Base-by-base conservation (phyloP, 2,113 vertebrate genomes). In the Terrapene triunguis region DNA sequence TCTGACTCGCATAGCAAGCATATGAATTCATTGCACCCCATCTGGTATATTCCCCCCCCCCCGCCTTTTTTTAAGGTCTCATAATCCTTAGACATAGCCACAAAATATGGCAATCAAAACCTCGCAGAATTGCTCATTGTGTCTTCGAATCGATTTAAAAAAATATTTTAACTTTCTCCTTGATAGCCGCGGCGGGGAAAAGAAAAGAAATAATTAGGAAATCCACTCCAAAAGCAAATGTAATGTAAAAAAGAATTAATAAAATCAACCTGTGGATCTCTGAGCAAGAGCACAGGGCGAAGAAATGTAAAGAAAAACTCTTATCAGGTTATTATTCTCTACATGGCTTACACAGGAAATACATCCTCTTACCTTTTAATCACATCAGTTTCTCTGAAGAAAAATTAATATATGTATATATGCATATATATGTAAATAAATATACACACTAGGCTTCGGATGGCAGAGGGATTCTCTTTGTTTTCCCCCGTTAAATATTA, bases 21-120 rank as follows among this genome's bases (percentile, higher is more conserved):
- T 89, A 86, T 81, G 97, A 97, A 97, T 98, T 89, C 93, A 90
- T 91, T 95, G 80, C 38, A 96, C 80, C 96, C 97, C 98, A 98
- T 98, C 98, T 98, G 98, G 89, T 95, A 59, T 72, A 79, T 80
- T 57, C 19, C 74, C 35, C 53, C 51, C n/a, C 69, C 89, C 1
- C 4, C 47, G n/a, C 80, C 85, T 91, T 82, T 55, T 47, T 79
- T 89, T 95, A 90, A 9, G 84, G 92, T 82, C 91, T 94, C 89
- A 16, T 5, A 96, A 96, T 89, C 93, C 88, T 83, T 19, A 80
- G 85, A 76, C 88, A 92, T 21, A 12, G 57, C 5, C 27, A 62
- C 57, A 29, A 62, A 62, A 62, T 32, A 14, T 62, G 27, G 57
- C 57, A 62, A 29, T 62, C 27, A 62, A 62, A 29, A 29, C 11